Base-by-base conservation (phyloP, 2,888 invertebrate genomes). In the Apamea sordens region DNA sequence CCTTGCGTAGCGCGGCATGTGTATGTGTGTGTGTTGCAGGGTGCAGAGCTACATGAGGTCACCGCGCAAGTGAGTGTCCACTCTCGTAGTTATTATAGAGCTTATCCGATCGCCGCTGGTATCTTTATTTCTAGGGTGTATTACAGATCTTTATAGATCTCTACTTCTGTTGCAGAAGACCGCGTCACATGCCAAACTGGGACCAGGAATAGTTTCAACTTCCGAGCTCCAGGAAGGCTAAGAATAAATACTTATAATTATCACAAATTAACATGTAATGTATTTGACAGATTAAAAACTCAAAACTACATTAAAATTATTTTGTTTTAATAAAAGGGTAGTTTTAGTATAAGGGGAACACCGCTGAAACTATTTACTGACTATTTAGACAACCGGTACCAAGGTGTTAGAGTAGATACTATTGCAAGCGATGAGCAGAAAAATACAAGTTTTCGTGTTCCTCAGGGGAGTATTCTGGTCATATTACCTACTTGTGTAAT, bases 21-120 rank as follows among this genome's bases (percentile, higher is more conserved):
- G 32, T 61, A 41, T 15, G 21, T 53, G 21, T 28, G 36, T 77
- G n/a, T 86, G 61, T 86, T 79, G 28, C 86, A 86, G 86, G 76
- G 79, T 88, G 73, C 6, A 50, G 86, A 67, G 21, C 15, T 86
- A 82, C 79, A 11, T 86, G 63, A 5, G 61, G 24, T 41, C 69
- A 13, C 61, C 24, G 24, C 87, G 73, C 83, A 86, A 53, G 86
- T 86, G 67, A 88, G 88, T 72, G 41, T 0, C 15, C n/a, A 24
- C 41, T 53, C 18, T 76, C 24, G 4, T 44, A 56, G 76, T 32
- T 50, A 50, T 7, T 36, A 18, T 21, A 36, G 18, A 75, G 74
- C 41, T 50, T 24, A 36, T 41, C 28, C 15, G 15, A 28, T 24
- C 28, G n/a, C 10, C 15, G 74, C 28, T 74, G n/a, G 15, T 2